Evolutionary conservation across 2,113 vertebrate species (phyloP), one percentile per base, ranked within the genome.

Genomic region (Cisticola juncidis): DNA sequence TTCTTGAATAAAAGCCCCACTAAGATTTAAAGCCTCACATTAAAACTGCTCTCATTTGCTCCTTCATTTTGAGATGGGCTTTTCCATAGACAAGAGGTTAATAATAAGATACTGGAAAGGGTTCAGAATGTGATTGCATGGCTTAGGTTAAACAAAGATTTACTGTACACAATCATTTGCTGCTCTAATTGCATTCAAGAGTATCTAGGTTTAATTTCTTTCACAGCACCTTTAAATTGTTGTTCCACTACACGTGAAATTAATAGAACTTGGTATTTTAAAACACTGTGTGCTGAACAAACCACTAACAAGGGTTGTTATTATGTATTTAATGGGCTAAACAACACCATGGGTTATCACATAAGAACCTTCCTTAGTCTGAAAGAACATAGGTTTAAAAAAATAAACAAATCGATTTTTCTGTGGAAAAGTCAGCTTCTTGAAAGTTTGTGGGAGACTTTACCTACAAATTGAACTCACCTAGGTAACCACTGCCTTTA

Each of bases 81-180:
- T 93, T 91, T 66, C 88, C 71, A 69, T 20, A 92, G 74, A 74
- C 64, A 89, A 69, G 61, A 96, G 74, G 92, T 95, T 95, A 97
- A 95, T 94, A 88, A 86, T 72, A 91, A 94, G 78, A 71, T 65
- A 79, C 71, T 90, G 88, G 81, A 86, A 89, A 69, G 56, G n/a
- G 44, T 65, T 68, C 40, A 65, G 61, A 65, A 82, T 50, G 88
- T 86, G 86, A 94, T 61, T 93, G 88, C 68, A 68, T 74, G 81
- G 77, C 70, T 91, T 66, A 94, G 81, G 81, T 96, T 92, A 95
- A 94, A 83, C 71, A 28, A 54, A 87, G 81, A 89, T 94, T 92
- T 93, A 72, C 60, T 62, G 68, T 90, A 89, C 86, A 91, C 90
- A 92, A 48, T 91, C 54, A 78, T 88, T 93, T 94, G 81, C 64